phyloP scores from a whole-genome alignment of 2,888 invertebrate genomes.

The Epistrophe grossulariae region DNA sequence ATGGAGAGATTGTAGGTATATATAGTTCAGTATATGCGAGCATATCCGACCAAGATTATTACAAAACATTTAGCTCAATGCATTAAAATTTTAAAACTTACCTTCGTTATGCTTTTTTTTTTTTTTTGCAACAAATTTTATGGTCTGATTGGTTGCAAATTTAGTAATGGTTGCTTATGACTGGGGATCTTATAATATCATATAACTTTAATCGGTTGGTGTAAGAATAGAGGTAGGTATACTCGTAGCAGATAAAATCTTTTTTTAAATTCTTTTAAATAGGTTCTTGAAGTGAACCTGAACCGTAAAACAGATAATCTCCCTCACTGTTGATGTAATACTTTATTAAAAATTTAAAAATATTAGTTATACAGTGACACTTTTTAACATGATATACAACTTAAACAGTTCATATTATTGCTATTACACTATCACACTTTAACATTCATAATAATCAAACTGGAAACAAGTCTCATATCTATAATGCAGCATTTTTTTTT shows the following conservation, averaged over 20 bases:
- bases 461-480: too few relatives aligned
- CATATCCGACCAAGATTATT: slow-evolving; percentile 9
- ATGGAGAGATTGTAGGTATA: not conserved
- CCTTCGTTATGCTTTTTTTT: too few relatives aligned
- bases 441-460: too few relatives aligned
- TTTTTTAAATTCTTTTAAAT: not conserved
- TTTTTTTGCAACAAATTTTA: not conserved
- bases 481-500: too few relatives aligned
- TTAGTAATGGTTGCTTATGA: not conserved
- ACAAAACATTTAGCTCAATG: slow-evolving; percentile 15
- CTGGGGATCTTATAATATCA: not conserved
- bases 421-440: too few relatives aligned
- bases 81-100: slow-evolving; percentile 8
- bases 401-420: too few relatives aligned
- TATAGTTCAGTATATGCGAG: not conserved
- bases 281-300: not conserved
- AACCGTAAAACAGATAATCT: too few relatives aligned
- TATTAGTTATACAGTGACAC: too few relatives aligned
- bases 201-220: not conserved
- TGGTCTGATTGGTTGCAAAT: slow-evolving; percentile 11
- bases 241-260: not conserved
- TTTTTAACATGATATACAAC: too few relatives aligned
- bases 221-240: not conserved
- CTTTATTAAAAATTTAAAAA: too few relatives aligned
- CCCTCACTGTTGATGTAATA: too few relatives aligned